Conservation (phyloP, 2,113 vertebrate genomes). For the Tachycineta bicolor region DNA sequence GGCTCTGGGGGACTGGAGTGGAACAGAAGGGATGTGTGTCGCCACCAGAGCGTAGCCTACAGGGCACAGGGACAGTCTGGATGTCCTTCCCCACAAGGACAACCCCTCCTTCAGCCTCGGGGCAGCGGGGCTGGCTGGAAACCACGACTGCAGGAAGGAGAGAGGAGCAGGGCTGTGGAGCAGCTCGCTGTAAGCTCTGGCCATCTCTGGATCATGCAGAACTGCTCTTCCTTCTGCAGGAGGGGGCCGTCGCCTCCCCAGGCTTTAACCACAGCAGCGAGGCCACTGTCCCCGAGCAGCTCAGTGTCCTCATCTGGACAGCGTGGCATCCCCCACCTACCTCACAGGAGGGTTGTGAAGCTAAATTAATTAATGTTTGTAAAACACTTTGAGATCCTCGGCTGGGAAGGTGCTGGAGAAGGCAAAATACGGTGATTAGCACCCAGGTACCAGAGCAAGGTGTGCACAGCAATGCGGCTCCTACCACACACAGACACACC, state of each 20-base stretch:
- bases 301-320: conserved; percentile 56
- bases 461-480: conserved; percentile 5
- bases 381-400: conserved; percentile 69
- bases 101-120: conserved; percentile 23
- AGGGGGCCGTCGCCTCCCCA: not conserved
- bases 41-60: not conserved
- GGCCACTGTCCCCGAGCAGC: conserved; percentile 28
- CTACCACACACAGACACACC: conserved; percentile 49
- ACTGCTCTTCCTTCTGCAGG: conserved; percentile 47
- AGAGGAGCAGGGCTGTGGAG: conserved; percentile 42
- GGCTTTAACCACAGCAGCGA: conserved; percentile 21
- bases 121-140: not conserved
- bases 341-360: conserved; percentile 64
- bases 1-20: not conserved
- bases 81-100: not conserved
- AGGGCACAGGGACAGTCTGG: not conserved
- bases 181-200: conserved; percentile 43
- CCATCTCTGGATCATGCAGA: conserved; percentile 50
- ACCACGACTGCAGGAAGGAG: conserved; percentile 13
- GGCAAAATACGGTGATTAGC: conserved; percentile 71
- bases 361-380: conserved; percentile 71
- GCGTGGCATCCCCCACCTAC: conserved; percentile 61
- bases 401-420: conserved; percentile 71
- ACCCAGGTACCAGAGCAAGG: conserved; percentile 55
- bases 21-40: not conserved